Evolutionary conservation across 2,888 invertebrate genomes (phyloP).

Genomic region (Chrysina gloriosa): DNA sequence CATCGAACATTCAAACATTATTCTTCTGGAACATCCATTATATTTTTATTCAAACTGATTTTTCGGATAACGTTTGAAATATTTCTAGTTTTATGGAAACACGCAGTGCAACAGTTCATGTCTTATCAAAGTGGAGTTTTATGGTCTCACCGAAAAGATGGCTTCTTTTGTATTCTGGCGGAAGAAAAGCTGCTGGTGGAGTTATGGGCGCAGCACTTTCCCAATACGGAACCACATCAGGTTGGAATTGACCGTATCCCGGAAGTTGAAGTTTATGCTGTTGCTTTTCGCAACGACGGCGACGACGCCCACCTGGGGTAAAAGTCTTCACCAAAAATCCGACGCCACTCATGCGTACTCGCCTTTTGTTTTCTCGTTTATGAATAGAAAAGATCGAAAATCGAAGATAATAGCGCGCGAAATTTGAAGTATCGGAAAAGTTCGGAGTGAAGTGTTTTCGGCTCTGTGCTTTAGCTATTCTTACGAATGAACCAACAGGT

Average conservation of each 20-base stretch:
- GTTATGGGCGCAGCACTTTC: slow-evolving; percentile 74
- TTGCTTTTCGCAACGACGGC: slow-evolving; percentile 74
- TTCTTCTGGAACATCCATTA: too few species aligned
- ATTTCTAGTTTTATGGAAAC: too few species aligned
- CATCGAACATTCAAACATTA: too few species aligned
- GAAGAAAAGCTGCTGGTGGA: slow-evolving; percentile 75
- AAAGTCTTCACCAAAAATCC: slow-evolving; percentile 75
- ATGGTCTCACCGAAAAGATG: slow-evolving; percentile 48
- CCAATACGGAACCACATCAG: slow-evolving; percentile 71
- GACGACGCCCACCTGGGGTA: slow-evolving; percentile 71
- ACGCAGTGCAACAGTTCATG: too few species aligned
- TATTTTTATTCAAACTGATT: too few species aligned
- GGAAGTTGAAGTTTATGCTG: slow-evolving; percentile 62
- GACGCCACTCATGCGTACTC: slow-evolving; percentile 68
- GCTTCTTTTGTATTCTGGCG: slow-evolving; percentile 69
- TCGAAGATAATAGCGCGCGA: slow-evolving; percentile 7
- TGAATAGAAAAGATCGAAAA: not conserved
- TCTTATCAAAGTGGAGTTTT: too few species aligned
- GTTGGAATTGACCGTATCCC: slow-evolving; percentile 60
- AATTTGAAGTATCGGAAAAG: not conserved
- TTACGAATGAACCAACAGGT: slow-evolving; percentile 57
- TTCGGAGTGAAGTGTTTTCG: slow-evolving; percentile 9
- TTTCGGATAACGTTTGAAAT: too few species aligned
- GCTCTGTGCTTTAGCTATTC: not conserved
- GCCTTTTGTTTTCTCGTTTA: not conserved